phyloP scores from a whole-genome alignment of 1,140 invertebrate species.

The Cryptotermes secundus region DNA sequence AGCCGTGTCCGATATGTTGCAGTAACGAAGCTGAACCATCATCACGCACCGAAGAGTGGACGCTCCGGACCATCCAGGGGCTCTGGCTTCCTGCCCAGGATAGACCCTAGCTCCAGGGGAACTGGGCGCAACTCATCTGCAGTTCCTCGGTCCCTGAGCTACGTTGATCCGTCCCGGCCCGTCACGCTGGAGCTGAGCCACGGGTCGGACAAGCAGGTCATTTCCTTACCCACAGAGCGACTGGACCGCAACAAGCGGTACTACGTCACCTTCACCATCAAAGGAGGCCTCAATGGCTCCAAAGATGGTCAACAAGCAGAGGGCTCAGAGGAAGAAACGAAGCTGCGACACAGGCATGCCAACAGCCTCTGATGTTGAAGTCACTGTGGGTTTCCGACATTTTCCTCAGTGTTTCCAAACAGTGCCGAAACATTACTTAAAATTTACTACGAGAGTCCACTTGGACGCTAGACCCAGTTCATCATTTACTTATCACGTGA shows the following conservation, averaged over 20 bases:
- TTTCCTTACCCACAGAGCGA: conserved; percentile 79
- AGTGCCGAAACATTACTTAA: neutral
- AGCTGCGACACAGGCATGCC: conserved; percentile 19
- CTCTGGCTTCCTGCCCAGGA: conserved; percentile 59
- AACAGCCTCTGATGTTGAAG: conserved; percentile 26
- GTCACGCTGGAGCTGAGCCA: conserved; percentile 76
- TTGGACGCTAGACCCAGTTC: too few relatives aligned
- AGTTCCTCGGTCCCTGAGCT: conserved; percentile 39
- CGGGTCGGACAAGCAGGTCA: conserved; percentile 77
- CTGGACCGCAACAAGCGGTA: conserved; percentile 85
- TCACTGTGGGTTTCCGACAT: neutral
- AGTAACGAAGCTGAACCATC: conserved; percentile 72
- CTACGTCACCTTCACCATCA: conserved; percentile 86
- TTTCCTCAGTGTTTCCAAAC: neutral
- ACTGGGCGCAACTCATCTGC: neutral
- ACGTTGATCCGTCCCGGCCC: conserved; percentile 44
- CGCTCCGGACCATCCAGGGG: conserved; percentile 46
- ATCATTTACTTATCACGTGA: too few relatives aligned
- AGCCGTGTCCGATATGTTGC: conserved; percentile 41
- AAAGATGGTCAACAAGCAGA: neutral
- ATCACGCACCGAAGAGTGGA: conserved; percentile 67
- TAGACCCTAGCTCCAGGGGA: conserved; percentile 54
- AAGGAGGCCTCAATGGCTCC: conserved; percentile 42
- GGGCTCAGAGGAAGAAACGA: neutral
- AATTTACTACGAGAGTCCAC: neutral